Evolutionary conservation across 2,113 vertebrate genomes (phyloP), one percentile per base, ranked within the genome.

Genomic region (Oreochromis spilurus): DNA sequence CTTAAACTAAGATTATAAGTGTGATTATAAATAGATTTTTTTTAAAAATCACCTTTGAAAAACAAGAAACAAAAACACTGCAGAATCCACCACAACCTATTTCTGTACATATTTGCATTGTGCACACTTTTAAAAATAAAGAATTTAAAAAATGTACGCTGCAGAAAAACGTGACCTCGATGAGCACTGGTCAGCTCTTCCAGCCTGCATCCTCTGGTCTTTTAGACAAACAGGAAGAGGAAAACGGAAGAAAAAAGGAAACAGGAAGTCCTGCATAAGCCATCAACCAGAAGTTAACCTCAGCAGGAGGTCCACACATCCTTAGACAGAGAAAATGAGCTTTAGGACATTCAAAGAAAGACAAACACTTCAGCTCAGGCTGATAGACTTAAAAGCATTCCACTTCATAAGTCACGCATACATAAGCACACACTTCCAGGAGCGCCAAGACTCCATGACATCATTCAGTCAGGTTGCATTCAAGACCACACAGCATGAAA

Each of bases 211-310:
- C 62, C 13, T 84, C 31, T 54, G 7, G 48, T 75, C n/a, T 81
- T 82, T 83, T 52, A 17, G 14, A 84, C 48, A 89, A 90, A 91
- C 88, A 88, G 89, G 89, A 91, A 90, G 57, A 84, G 75, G 88
- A 81, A 88, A n/a, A 26, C 14, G 34, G 2, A 70, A 83, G 54
- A 75, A n/a, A 81, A 67, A 12, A 34, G 80, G 48, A 89, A 89
- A 82, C 7, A 40, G 82, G 67, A 90, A 89, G 48, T 12, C 6
- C n/a, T n/a, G 12, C 5, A 38, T 78, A 67, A 87, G 55, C 83
- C 79, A 82, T 14, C 2, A 1, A 58, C 13, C 1, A 12, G 40
- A 79, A 67, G 79, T 87, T 79, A 72, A 90, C 53, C 70, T 55
- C 65, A 4, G n/a, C 13, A 7, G 55, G 82, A 79, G 83, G 43